phyloP scores from a whole-genome alignment of 2,888 invertebrate genomes.

The Fragum sueziense region DNA sequence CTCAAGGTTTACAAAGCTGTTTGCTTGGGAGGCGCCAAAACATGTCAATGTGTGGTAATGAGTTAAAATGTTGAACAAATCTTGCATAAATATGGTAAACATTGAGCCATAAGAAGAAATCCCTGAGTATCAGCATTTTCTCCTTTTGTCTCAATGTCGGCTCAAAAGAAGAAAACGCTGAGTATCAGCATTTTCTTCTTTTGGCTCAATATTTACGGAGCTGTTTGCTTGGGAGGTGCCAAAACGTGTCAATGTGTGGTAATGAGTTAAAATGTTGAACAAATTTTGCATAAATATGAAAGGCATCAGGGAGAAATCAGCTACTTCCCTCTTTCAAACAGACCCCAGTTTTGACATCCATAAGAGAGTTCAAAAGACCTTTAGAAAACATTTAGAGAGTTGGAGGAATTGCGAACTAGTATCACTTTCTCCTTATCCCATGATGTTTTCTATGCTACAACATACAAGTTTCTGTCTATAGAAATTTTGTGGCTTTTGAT shows the following conservation, averaged over 20 bases:
- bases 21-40: not conserved
- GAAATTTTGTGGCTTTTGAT: too few relatives aligned
- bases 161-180: not conserved
- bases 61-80: too few relatives aligned
- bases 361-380: not conserved
- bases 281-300: too few relatives aligned
- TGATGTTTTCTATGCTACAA: too few relatives aligned
- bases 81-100: too few relatives aligned
- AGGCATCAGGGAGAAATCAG: too few relatives aligned
- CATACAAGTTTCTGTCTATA: too few relatives aligned
- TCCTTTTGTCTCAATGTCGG: not conserved
- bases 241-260: not conserved
- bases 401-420: not conserved
- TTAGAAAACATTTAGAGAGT: not conserved
- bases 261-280: not conserved
- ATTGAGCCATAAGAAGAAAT: not conserved
- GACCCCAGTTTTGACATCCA: too few relatives aligned
- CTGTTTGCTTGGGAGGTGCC: too few relatives aligned
- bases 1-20: not conserved
- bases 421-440: conserved; percentile 11
- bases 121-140: too few relatives aligned
- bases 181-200: not conserved
- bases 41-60: not conserved
- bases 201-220: not conserved
- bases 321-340: too few relatives aligned